phyloP scores from a whole-genome alignment of 1,140 invertebrate genomes.

The Caerostris extrusa region DNA sequence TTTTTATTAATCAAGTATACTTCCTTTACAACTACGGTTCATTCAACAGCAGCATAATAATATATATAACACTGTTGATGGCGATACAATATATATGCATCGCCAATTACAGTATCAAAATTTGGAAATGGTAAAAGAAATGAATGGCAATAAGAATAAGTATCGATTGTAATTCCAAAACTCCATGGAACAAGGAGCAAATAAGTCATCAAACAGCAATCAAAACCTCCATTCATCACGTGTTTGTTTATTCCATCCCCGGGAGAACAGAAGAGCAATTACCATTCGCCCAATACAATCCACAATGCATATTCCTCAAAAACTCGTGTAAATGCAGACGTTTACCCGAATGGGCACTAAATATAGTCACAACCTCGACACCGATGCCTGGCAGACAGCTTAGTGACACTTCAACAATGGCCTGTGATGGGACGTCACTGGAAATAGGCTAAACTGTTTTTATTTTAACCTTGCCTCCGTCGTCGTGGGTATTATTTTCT shows the following conservation, averaged over 20 bases:
- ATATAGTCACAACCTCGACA: neutral
- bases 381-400: neutral
- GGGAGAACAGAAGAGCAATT: neutral
- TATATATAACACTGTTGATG: too few species aligned
- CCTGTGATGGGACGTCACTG: neutral
- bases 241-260: neutral
- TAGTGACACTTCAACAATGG: neutral
- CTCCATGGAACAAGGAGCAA: neutral
- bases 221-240: neutral
- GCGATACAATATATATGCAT: too few species aligned
- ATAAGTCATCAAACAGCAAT: neutral
- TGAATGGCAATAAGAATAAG: too few species aligned
- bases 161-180: too few species aligned
- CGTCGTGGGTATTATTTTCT: too few species aligned
- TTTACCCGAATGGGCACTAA: neutral
- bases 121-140: too few species aligned
- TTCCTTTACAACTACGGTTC: too few species aligned
- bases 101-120: too few species aligned
- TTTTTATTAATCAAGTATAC: too few species aligned
- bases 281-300: neutral
- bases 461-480: neutral
- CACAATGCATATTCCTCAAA: neutral
- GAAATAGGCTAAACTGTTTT: slow-evolving; percentile 14
- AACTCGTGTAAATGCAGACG: neutral
- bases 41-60: too few species aligned